Evolutionary conservation across 64 coral and sea anemone species (phyloP).

Genomic region (Trachythela sp.): DNA sequence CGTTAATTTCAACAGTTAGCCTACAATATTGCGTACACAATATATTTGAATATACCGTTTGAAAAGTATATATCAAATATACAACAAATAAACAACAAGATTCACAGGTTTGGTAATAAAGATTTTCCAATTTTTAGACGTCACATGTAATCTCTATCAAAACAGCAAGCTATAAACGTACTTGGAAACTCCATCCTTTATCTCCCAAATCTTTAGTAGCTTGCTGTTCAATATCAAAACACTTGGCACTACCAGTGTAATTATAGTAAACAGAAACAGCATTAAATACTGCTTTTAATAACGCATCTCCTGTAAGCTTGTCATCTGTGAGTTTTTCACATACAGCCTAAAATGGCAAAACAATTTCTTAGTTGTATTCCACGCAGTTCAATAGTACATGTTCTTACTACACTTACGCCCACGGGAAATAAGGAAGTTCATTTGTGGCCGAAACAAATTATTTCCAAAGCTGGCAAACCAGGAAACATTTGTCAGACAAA

Average conservation of each 20-base stretch:
- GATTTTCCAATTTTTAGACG: neutral
- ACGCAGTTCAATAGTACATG: too few species aligned
- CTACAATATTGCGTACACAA: too few species aligned
- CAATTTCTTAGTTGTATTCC: too few species aligned
- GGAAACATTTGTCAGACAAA: too few species aligned
- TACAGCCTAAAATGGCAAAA: conserved; percentile 37
- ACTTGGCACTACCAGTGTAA: conserved; percentile 67
- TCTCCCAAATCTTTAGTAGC: conserved; percentile 84
- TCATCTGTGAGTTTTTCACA: conserved; percentile 66
- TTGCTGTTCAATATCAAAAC: conserved; percentile 85
- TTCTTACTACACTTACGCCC: too few species aligned
- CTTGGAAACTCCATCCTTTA: conserved; percentile 97
- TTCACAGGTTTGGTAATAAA: neutral
- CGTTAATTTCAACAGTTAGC: too few species aligned
- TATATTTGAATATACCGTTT: too few species aligned
- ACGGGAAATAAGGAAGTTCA: too few species aligned
- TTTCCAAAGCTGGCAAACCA: too few species aligned
- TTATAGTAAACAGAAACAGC: conserved; percentile 92
- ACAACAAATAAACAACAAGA: neutral
- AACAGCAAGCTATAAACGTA: neutral
- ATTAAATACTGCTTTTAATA: conserved; percentile 53
- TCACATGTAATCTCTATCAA: too few species aligned
- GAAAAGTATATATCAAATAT: too few species aligned
- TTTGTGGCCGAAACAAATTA: too few species aligned
- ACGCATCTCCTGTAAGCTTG: conserved; percentile 52